phyloP scores from a whole-genome alignment of 1,140 invertebrate genomes.

The Luehdorfia chinensis region DNA sequence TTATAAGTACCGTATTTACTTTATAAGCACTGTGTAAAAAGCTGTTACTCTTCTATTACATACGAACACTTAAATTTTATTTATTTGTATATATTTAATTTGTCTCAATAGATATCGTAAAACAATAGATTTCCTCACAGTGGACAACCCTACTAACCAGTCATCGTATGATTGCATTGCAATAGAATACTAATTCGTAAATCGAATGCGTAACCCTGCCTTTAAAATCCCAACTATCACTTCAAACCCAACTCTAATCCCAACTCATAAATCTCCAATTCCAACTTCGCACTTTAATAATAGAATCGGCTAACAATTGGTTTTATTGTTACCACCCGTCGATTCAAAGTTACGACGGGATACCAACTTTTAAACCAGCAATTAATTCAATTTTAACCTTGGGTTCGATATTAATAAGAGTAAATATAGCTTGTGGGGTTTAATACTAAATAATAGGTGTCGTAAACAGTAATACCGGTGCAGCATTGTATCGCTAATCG shows the following conservation, averaged over 20 bases:
- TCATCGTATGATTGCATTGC: conserved; percentile 54
- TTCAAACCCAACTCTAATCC: conserved; percentile 26
- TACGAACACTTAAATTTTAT: too few relatives aligned
- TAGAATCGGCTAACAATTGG: conserved; percentile 56
- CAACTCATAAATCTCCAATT: conserved; percentile 26
- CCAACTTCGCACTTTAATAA: conserved; percentile 27
- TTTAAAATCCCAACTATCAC: not conserved
- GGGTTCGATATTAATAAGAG: conserved; percentile 21
- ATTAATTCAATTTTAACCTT: conserved; percentile 23
- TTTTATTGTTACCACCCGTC: conserved; percentile 72
- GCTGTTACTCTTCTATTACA: too few relatives aligned
- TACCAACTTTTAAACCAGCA: conserved; percentile 23
- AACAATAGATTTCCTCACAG: too few relatives aligned
- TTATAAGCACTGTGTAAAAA: too few relatives aligned
- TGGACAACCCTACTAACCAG: conserved; percentile 31
- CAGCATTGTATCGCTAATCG: conserved; percentile 31
- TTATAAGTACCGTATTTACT: too few relatives aligned
- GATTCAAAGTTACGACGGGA: conserved; percentile 54
- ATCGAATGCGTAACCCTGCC: conserved; percentile 47
- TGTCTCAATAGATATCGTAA: too few relatives aligned
- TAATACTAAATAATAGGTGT: conserved; percentile 58
- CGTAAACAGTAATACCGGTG: conserved; percentile 45
- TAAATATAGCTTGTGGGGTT: conserved; percentile 21
- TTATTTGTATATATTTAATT: too few relatives aligned
- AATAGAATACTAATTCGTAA: conserved; percentile 69